Evolutionary conservation across 2,113 vertebrate species (phyloP), one percentile per base, ranked within the genome.

Genomic region (Himantopus leucocephalus): DNA sequence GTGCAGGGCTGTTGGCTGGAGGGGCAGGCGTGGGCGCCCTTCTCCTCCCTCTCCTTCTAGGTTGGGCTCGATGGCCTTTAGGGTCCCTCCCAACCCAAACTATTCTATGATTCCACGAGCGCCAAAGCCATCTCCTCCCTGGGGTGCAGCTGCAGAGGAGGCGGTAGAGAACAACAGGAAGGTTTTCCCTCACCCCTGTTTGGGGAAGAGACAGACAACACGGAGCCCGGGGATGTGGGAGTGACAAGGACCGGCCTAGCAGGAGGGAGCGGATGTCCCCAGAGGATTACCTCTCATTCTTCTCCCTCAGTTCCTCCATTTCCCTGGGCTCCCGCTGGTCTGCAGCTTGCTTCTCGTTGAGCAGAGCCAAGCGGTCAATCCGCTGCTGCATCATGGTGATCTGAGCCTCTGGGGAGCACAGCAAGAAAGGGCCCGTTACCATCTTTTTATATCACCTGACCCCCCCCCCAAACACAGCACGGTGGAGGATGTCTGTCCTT

Each of bases 361-460:
- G 98, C 81, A 98, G 96, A 80, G 98, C 85, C 37, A 99, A 68
- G 84, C 98, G 99, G 60, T 99, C 98, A 2, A 99, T 97, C 16
- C 97, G 97, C 63, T 99, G 98, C 94, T 99, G 99, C 97, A 99
- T 96, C 93, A 98, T 82, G 45, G 95, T 98, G 60, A 99, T 98
- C 62, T 98, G 98, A 1, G 98, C 98, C 26, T 99, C 99, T 99
- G 92, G 11, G n/a, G 4, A 60, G 50, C 35, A 24, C 2, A 7
- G 52, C 0, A 1, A 68, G 18, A 43, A 47, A 71, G 14, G 16
- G 12, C 14, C 34, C 1, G 1, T 88, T 23, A 92, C 14, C 35
- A 50, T 4, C 56, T 32, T 14, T 27, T 22, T 21, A 19, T 8
- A 23, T 6, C 52, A 37, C 30, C 52, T 60, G 16, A 17, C 22